Evolutionary conservation across 1,140 invertebrate species (phyloP).

Genomic region (Proctacanthus coquilletti): DNA sequence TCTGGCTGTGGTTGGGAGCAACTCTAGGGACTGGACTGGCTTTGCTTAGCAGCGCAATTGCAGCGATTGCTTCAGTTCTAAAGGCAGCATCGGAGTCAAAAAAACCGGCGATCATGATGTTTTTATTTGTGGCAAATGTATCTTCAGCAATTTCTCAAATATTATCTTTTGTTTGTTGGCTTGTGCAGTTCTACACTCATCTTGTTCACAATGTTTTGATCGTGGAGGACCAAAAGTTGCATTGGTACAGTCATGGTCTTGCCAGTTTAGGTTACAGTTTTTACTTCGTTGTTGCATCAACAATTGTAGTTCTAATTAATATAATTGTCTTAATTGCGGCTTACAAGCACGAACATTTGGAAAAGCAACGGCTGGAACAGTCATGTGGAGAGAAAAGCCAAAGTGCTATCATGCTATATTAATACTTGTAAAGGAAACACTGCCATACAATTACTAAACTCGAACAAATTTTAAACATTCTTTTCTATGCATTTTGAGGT

Average conservation of each 20-base stretch:
- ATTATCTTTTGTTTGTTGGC: slow-evolving; percentile 24
- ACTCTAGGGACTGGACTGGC: slow-evolving; percentile 24
- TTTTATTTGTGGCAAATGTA: slow-evolving; percentile 21
- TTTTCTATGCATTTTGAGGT: too few species aligned
- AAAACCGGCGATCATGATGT: slow-evolving; percentile 20
- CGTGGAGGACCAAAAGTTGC: slow-evolving; percentile 15
- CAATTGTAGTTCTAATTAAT: slow-evolving; percentile 22
- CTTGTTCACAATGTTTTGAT: slow-evolving; percentile 23
- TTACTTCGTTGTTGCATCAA: slow-evolving; percentile 22
- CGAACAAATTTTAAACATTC: too few species aligned
- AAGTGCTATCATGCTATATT: slow-evolving; percentile 27
- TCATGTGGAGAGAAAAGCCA: slow-evolving; percentile 21
- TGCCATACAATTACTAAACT: too few species aligned
- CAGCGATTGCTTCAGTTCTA: slow-evolving; percentile 23
- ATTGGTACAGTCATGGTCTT: slow-evolving; percentile 23
- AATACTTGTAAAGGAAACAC: too few species aligned
- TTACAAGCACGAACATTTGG: slow-evolving; percentile 13
- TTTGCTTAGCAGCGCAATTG: slow-evolving; percentile 20
- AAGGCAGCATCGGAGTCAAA: slow-evolving; percentile 26
- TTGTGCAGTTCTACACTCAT: slow-evolving; percentile 26
- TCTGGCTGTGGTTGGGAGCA: slow-evolving; percentile 24
- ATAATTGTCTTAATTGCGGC: slow-evolving; percentile 20
- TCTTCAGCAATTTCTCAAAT: slow-evolving; percentile 21
- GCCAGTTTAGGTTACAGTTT: slow-evolving; percentile 27
- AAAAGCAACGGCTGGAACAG: slow-evolving; percentile 17